Evolutionary conservation across 1,140 invertebrate species (phyloP), one percentile per base, ranked within the genome.

Genomic region (Scaptomyza montana): DNA sequence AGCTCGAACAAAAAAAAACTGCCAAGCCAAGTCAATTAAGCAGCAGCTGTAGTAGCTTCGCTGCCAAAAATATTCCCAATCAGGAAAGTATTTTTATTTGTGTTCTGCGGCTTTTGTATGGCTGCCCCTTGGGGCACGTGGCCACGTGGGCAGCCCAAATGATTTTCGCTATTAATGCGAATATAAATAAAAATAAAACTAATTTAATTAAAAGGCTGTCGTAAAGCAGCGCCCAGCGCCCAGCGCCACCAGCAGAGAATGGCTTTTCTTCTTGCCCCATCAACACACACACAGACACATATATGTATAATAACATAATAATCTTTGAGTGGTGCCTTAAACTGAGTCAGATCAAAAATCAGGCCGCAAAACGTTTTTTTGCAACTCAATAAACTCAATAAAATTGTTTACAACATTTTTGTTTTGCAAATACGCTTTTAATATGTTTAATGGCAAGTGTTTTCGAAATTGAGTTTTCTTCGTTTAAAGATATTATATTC

Each of bases 1-100:
- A 55, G 56, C 39, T n/a, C 1, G n/a, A n/a, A n/a, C n/a, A 41
- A n/a, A 12, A 41, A 41, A 66, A 69, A 84, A 84, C 77, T 84
- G 89, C 84, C 80, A 89, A 81, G 70, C 55, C 80, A 78, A 78
- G 80, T 81, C 77, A 89, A 81, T 89, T 89, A 89, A 77, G 41
- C 57, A 68, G 67, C 75, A 78, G 82, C 63, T 41, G 67, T 50
- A 21, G 43, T 30, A 16, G 53, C 43, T 7, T 36, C 47, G 66
- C 39, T 43, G 30, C 67, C 41, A 75, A 75, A 75, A 63, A 70
- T 67, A 69, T 59, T 71, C 61, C 60, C 71, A 77, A 77, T 77
- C 54, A 61, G 59, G 59, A 61, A 54, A 54, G 49, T 33, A 33
- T 33, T 33, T 54, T 73, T 76, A 64, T 55, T 61, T 47, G 21